Evolutionary conservation across 2,797 vertebrate genomes (phyloP), one percentile per base, ranked within the genome.

Genomic region (Coregonus suidteri): DNA sequence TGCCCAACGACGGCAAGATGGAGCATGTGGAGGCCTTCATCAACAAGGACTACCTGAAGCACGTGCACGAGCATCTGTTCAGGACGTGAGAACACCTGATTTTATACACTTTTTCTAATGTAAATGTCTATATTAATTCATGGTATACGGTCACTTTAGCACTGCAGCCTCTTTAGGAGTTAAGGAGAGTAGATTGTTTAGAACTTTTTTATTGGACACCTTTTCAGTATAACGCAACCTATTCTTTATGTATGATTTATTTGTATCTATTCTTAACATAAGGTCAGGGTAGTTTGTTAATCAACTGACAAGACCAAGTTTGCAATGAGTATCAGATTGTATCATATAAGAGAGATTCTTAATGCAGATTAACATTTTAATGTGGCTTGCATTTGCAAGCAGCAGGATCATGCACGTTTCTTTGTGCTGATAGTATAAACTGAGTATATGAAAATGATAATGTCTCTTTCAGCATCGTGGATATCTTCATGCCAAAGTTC

Each of bases 1-100:
- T 98, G 35, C 97, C 97, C 0, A 89, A 94, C 0, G 84, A 93
- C 71, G 96, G 94, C 75, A 95, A 95, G 79, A 93, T 96, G 94
- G 76, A 85, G 5, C 80, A 78, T 0, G 84, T 98, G 77, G 97
- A 98, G 76, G 84, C 85, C 25, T 72, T 5, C 69, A 87, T 98
- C 80, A 82, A 70, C 80, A 92, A 81, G 75, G 90, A 95, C 1
- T 79, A 82, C 71, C 56, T 97, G 51, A 83, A 0, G 53, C 69
- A 88, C 75, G 97, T 96, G 96, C 94, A 90, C 1, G 75, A 91
- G 62, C 88, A 82, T 0, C 77, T 93, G 14, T 84, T 30, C 78
- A 92, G 79, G 80, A 93, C 84, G 96, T 96, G 92, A 91, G 83
- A 15, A 4, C 0, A 15, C 37, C 47, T 16, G 1, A 18, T 72